Base-by-base conservation (phyloP, 2,113 vertebrate genomes). In the Podarcis raffonei region DNA sequence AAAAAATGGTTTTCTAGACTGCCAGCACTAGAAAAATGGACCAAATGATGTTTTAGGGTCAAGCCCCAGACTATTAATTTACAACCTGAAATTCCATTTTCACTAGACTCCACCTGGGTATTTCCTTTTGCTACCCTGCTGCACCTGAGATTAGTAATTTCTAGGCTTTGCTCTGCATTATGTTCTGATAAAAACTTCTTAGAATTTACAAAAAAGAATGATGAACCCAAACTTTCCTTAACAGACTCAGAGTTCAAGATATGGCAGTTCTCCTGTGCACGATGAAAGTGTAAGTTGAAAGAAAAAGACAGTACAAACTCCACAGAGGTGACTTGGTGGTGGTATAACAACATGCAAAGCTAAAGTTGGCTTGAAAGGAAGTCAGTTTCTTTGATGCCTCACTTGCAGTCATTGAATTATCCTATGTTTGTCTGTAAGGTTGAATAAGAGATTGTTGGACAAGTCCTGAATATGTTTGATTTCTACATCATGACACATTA, bases 211-310 rank as follows among this genome's bases (percentile, higher is more conserved):
- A 81, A 89, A 90, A 65, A 62, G 39, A 30, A 23, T 53, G 62
- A 85, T 87, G 65, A 85, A 89, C 20, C 16, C 72, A 91, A 57
- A 37, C 30, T 37, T 92, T 92, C 87, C 74, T 85, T 89, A 59
- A 89, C 95, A 96, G 92, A 87, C 89, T 89, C 88, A 68, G 86
- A 87, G 87, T 85, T 18, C 93, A 79, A 95, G 95, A 85, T 93
- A 91, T 1, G 90, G 92, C 23, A 79, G 90, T 75, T 96, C 94
- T 82, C 91, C 90, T 83, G 87, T 91, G 89, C 69, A 5, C 80
- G 84, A 90, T 78, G 79, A 94, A 90, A 86, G 89, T 94, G 88
- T 91, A 91, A 94, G 88, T 84, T 78, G n/a, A 53, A 57, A 69
- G 83, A 53, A 53, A 53, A 76, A 48, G 27, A 74, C 6, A n/a